Evolutionary conservation across 2,888 invertebrate genomes (phyloP), one percentile per base, ranked within the genome.

Genomic region (Yponomeuta sedellus): DNA sequence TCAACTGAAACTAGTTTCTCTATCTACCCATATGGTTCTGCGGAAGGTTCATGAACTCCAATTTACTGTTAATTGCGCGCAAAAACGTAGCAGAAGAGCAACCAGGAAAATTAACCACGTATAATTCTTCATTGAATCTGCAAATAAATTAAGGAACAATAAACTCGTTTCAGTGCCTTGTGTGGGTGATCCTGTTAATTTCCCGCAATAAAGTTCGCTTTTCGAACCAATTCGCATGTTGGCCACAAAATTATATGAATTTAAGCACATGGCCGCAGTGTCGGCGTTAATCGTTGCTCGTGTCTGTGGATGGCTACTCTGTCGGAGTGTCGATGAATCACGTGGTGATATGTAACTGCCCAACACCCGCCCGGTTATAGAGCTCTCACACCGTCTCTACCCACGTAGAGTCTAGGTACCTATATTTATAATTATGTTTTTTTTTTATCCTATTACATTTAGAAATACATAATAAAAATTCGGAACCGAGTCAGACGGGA

Each of bases 201-300:
- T 77, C 73, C 69, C 71, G 71, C 71, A 77, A 72, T 66, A 61
- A 61, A 66, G 25, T 79, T 77, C 75, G 75, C 80, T 79, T 80
- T 74, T 78, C 81, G 80, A 82, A 80, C 75, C 77, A 82, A 81
- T 82, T 82, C 80, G 77, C 78, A 73, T 77, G 61, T 5, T 73
- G 69, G 76, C 71, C 72, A 75, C 76, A 75, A 84, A 82, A 83
- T 81, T 79, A 75, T 71, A 73, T 82, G 40, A 83, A 83, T 83
- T 84, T 80, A 77, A 73, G 78, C 75, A 81, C 82, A 80, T 80
- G 77, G 77, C 76, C 75, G 72, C 73, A 73, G 76, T 59, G 12
- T 57, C 25, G 61, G 56, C 63, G 63, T 19, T 44, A 63, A 40
- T 44, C 52, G 63, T 44, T 16, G 40, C 39, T 65, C 67, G 68